phyloP scores from a whole-genome alignment of 30 jellyfish, hydroid and myxozoan genomes.

The Chrysaora quinquecirrha region DNA sequence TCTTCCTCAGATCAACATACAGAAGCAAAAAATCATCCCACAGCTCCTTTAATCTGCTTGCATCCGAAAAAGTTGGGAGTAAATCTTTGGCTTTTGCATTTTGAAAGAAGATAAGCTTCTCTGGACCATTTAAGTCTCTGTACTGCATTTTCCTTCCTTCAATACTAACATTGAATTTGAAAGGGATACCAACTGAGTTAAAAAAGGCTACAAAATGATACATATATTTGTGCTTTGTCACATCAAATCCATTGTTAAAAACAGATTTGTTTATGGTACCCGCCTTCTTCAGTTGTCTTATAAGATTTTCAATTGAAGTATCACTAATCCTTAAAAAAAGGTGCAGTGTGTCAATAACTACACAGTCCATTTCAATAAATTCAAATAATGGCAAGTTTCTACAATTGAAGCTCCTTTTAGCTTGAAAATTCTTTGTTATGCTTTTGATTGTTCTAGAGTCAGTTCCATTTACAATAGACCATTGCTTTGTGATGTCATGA shows the following conservation, averaged over 20 bases:
- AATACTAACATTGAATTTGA: too few species aligned
- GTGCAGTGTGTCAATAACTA: neutral
- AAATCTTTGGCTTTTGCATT: neutral
- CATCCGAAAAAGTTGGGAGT: neutral
- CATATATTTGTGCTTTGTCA: neutral
- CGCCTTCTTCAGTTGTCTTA: neutral
- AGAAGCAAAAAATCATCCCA: neutral
- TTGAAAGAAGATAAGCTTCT: neutral
- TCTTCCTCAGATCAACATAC: neutral
- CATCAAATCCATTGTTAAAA: neutral
- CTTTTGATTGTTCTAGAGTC: neutral
- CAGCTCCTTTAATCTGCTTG: neutral
- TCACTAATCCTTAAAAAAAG: neutral
- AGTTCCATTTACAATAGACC: neutral
- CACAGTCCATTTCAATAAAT: neutral
- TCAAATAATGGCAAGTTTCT: too few species aligned
- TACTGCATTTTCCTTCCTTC: neutral
- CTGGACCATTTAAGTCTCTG: too few species aligned
- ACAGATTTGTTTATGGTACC: neutral
- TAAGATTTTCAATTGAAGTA: neutral
- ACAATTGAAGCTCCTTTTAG: neutral
- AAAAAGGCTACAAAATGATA: neutral
- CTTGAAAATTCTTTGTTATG: neutral
- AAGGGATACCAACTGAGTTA: neutral
- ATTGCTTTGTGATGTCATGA: neutral